Evolutionary conservation across 1,140 invertebrate genomes (phyloP).

Genomic region (Berghia stephanieae): DNA sequence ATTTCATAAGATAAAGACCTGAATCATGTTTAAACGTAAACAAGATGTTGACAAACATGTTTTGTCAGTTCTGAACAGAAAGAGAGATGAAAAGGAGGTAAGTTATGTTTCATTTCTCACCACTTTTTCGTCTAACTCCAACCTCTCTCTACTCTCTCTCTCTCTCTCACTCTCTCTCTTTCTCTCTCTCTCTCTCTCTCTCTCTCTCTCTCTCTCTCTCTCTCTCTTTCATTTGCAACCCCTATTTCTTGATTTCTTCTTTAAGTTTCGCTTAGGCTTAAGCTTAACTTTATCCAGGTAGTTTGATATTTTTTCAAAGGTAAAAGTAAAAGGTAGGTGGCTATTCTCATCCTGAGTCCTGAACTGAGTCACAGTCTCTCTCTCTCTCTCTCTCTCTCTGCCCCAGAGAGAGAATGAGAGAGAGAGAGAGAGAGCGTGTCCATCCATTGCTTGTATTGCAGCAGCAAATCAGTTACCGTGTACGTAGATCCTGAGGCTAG

Average conservation of each 20-base stretch:
- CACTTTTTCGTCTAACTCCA: constrained; percentile 9
- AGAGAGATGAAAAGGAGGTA: constrained; percentile 26
- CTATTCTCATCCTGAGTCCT: too few relatives aligned
- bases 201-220: constrained; percentile 4
- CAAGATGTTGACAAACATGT: constrained; percentile 23
- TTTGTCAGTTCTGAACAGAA: background rate
- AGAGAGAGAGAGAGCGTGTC: too few relatives aligned
- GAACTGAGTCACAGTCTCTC: too few relatives aligned
- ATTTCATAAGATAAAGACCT: too few relatives aligned
- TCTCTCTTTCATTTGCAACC: background rate
- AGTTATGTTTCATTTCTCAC: background rate
- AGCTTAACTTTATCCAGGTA: too few relatives aligned
- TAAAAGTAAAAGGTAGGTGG: too few relatives aligned
- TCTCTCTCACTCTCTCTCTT: background rate
- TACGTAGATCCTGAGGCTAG: too few relatives aligned
- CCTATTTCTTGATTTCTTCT: background rate
- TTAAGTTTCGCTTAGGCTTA: background rate
- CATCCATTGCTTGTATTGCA: too few relatives aligned
- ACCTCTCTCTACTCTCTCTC: background rate
- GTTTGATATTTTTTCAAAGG: too few relatives aligned
- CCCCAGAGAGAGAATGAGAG: too few relatives aligned
- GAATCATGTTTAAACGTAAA: constrained; percentile 26
- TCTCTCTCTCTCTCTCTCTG: too few relatives aligned
- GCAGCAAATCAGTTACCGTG: too few relatives aligned
- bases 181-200: background rate